Evolutionary conservation across 2,113 vertebrate genomes (phyloP), one percentile per base, ranked within the genome.

Genomic region (Muscicapa adusta): DNA sequence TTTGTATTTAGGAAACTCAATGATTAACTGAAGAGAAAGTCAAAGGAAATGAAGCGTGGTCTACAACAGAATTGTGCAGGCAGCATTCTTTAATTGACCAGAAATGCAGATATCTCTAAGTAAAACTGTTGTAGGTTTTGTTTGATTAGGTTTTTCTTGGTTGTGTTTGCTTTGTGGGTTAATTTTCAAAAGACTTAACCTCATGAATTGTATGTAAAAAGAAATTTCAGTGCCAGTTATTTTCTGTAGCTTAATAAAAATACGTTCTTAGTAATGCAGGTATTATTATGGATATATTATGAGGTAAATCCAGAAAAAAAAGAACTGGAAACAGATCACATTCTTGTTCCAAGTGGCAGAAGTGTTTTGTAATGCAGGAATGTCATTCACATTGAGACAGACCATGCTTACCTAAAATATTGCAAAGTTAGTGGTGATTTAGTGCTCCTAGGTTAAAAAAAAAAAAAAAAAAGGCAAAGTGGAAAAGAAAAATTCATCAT

Each of bases 171-270:
- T 79, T 68, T 63, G 14, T 38, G 23, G 1, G 73, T 58, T 56
- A 4, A n/a, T 77, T 92, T 89, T 89, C 62, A 68, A 53, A 72
- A 63, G 33, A 60, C 58, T 77, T 54, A 83, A 38, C 23, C 54
- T 84, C 34, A 38, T 38, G 12, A 87, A 58, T 47, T 79, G 9
- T 31, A 66, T 50, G n/a, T 29, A 60, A 83, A 96, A 93, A 58
- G 42, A 91, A 71, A 94, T 89, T 87, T 75, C 36, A 51, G 36
- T 61, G 38, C 56, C 36, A 89, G 85, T 90, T 85, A 75, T 11
- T 78, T 85, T 85, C 78, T 68, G 70, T 47, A 83, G 34, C 58
- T 91, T 93, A 91, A 94, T 91, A 72, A 96, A 91, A 84, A 89
- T 67, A 22, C 57, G 77, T 66, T 93, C 38, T 68, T 68, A 61